Evolutionary conservation across 1,140 invertebrate species (phyloP), one percentile per base, ranked within the genome.

Genomic region (Harpegnathos saltator): DNA sequence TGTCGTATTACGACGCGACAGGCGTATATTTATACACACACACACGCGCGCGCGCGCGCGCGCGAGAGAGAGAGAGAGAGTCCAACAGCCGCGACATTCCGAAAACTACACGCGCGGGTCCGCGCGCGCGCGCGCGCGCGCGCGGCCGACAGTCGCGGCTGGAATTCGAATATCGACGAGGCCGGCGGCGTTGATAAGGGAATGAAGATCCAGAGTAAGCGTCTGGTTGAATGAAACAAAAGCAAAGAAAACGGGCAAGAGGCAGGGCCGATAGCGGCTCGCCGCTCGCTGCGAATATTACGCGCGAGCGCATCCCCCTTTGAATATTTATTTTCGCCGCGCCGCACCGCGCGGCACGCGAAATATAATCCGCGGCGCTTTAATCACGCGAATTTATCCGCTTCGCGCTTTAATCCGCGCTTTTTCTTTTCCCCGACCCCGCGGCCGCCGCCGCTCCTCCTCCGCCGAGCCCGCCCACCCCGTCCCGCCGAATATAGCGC

Each of bases 251-350:
- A 9, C 4, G 38, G 11, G 38, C 38, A n/a, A n/a, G n/a, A n/a
- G n/a, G n/a, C n/a, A n/a, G n/a, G n/a, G n/a, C n/a, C n/a, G n/a
- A n/a, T n/a, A n/a, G 38, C 38, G 24, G 19, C 14, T 59, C 24
- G 12, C 0, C 24, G 14, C 1, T 59, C 0, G 24, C 29, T 63
- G 29, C 15, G 69, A 82, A 62, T 75, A 74, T 58, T 80, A 71
- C 65, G 48, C 66, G 62, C 65, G 48, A 48, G 48, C 48, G 50
- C 65, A 29, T 71, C 65, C 65, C 38, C 44, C 17, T 69, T 80
- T 80, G 65, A 80, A 80, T 80, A 80, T 80, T 80, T 80, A 80
- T 71, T 80, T 80, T 80, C 7, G 14, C 52, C 65, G 75, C n/a
- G n/a, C n/a, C n/a, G n/a, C n/a, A n/a, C n/a, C n/a, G n/a, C n/a